Conservation (phyloP, 2,113 vertebrate genomes). For the Bolborhynchus lineola region DNA sequence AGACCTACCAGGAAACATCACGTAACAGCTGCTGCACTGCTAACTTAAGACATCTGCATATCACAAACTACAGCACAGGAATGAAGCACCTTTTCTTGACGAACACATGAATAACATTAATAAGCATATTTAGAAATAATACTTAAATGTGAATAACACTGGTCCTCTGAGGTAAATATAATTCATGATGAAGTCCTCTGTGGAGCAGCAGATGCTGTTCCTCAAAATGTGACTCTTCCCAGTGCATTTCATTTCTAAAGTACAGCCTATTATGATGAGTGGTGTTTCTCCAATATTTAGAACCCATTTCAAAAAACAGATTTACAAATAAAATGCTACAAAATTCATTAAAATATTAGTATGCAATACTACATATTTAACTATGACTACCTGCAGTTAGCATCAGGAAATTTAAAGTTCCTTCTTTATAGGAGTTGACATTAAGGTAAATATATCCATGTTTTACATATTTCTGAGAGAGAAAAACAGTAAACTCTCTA, state of each 20-base stretch:
- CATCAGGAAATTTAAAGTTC: neutral
- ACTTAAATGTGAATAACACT: neutral
- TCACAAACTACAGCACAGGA: neutral
- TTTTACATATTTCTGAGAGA: neutral
- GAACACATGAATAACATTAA: neutral
- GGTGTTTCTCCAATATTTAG: neutral
- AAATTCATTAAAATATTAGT: neutral
- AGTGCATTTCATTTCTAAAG: neutral
- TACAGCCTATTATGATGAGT: neutral
- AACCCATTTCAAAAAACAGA: neutral
- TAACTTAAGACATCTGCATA: neutral
- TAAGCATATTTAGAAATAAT: neutral
- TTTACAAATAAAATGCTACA: neutral
- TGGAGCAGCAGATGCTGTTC: neutral
- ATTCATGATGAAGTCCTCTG: neutral
- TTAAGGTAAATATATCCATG: neutral
- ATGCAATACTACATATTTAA: neutral
- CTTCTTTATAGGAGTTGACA: neutral
- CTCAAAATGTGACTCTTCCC: neutral
- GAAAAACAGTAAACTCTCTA: neutral
- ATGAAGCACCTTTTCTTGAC: neutral
- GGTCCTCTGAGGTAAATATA: neutral
- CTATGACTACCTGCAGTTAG: neutral
- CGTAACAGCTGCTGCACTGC: neutral
- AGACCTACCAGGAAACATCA: neutral